A percentile compares a stretch with the other conserved stretches of the same genome.
Conservation (phyloP, 2,888 invertebrate species). For the Slavum lentiscoides region DNA sequence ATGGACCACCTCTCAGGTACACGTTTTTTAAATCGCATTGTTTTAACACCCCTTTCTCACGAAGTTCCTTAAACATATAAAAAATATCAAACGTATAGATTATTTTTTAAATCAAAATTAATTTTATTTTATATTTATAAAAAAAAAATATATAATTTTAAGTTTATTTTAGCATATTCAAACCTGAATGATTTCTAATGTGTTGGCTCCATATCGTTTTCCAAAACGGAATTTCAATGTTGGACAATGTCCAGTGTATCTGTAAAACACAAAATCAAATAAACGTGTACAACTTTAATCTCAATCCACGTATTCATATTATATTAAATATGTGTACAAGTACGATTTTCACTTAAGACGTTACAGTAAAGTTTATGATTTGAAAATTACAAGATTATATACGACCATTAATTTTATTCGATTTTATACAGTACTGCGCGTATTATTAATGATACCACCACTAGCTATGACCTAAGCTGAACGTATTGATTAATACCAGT, state of each 20-base stretch:
- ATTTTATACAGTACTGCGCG: too few relatives aligned
- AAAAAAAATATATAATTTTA: not conserved
- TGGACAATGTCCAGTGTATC: slow-evolving; percentile 75
- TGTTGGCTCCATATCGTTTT: slow-evolving; percentile 72
- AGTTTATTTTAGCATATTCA: not conserved
- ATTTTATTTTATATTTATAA: not conserved
- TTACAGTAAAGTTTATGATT: too few relatives aligned
- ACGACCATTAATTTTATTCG: too few relatives aligned
- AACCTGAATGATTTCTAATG: slow-evolving; percentile 69
- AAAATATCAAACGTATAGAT: not conserved
- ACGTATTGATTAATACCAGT: too few relatives aligned
- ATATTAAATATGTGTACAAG: too few relatives aligned
- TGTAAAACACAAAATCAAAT: slow-evolving; percentile 58
- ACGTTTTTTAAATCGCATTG: slow-evolving; percentile 48
- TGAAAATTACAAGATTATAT: too few relatives aligned
- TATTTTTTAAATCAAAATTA: not conserved
- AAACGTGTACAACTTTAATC: not conserved
- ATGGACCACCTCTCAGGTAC: slow-evolving; percentile 25
- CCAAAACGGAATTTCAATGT: slow-evolving; percentile 73
- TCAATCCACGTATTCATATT: not conserved
- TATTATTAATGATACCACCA: too few relatives aligned
- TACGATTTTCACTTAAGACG: too few relatives aligned
- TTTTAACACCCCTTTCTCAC: slow-evolving; percentile 53
- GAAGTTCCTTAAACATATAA: slow-evolving; percentile 44
- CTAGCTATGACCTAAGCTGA: too few relatives aligned